Conservation (phyloP, 1,140 invertebrate species). For the Ostrea denselamellosa region DNA sequence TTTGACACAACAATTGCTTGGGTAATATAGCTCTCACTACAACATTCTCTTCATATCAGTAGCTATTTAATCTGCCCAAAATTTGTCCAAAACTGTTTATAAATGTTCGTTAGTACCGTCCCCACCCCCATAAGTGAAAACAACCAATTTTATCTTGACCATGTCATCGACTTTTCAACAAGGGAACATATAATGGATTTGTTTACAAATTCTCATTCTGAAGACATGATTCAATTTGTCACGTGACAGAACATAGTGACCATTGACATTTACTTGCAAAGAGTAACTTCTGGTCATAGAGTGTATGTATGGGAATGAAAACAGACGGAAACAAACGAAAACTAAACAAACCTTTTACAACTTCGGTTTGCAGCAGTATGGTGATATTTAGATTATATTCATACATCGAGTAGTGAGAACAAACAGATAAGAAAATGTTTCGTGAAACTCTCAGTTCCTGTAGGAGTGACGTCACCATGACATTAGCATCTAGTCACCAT, state of each 20-base stretch:
- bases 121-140: neutral
- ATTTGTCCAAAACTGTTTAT: neutral
- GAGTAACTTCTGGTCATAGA: neutral
- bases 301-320: neutral
- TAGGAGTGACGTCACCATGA: too few species aligned
- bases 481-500: too few species aligned
- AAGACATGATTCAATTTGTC: neutral
- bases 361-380: too few species aligned
- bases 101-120: slow-evolving; percentile 3
- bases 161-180: neutral
- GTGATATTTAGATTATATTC: too few species aligned
- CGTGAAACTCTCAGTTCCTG: too few species aligned
- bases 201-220: neutral
- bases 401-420: too few species aligned
- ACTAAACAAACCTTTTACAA: too few species aligned
- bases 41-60: neutral
- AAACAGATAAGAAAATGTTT: too few species aligned
- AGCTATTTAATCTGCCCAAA: neutral
- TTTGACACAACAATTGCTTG: neutral
- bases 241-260: neutral
- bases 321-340: too few species aligned
- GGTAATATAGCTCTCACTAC: neutral
- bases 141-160: slow-evolving; percentile 26
- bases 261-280: neutral
- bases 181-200: slow-evolving; percentile 17